Evolutionary conservation across 2,113 vertebrate genomes (phyloP).

Genomic region (Hemiprocne comata): DNA sequence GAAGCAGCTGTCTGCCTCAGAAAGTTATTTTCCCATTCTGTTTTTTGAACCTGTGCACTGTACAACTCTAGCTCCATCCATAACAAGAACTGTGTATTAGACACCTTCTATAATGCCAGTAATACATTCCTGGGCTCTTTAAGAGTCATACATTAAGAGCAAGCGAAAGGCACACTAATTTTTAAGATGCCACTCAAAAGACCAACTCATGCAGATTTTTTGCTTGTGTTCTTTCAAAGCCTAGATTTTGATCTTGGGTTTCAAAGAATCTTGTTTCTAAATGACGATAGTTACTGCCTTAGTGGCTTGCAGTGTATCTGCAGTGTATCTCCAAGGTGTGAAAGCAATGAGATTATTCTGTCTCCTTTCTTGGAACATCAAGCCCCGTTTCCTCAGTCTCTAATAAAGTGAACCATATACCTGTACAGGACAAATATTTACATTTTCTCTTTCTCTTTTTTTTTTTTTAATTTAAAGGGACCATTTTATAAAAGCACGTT

Average conservation of each 20-base stretch:
- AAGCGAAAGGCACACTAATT: not conserved
- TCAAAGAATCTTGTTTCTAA: not conserved
- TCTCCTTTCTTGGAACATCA: not conserved
- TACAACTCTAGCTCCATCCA: not conserved
- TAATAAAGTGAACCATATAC: not conserved
- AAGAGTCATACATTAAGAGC: not conserved
- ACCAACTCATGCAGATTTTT: not conserved
- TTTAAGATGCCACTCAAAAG: not conserved
- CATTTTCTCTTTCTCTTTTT: not conserved
- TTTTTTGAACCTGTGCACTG: not conserved
- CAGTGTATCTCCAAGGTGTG: not conserved
- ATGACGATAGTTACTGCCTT: not conserved
- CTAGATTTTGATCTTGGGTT: not conserved
- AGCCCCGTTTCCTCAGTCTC: not conserved
- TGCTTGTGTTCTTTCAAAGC: not conserved
- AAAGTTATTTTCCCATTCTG: not conserved
- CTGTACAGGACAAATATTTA: not conserved
- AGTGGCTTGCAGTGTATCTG: not conserved
- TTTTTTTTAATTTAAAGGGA: slow-evolving; percentile 61
- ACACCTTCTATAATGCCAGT: not conserved
- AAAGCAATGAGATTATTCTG: not conserved
- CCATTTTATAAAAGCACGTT: slow-evolving; percentile 81
- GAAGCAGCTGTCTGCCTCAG: not conserved
- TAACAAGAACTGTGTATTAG: not conserved
- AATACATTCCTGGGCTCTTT: not conserved